A percentile compares a stretch with the other conserved stretches of the same genome.
Conservation (phyloP, 2,888 invertebrate genomes). For the Cantharis nigra region DNA sequence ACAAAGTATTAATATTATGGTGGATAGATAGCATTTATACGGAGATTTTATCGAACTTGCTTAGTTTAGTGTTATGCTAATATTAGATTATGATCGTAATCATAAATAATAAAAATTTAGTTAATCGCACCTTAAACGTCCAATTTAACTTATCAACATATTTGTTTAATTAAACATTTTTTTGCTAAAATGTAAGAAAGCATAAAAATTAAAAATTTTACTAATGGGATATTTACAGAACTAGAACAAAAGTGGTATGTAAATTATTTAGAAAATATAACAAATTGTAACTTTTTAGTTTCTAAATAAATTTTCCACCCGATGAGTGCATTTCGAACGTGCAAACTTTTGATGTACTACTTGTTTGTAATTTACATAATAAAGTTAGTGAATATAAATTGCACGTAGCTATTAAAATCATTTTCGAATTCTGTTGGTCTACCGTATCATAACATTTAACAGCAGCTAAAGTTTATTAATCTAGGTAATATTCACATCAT, state of each 20-base stretch:
- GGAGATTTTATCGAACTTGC: neutral
- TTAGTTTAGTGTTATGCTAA: neutral
- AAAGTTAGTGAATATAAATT: neutral
- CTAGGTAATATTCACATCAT: neutral
- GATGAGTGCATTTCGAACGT: neutral
- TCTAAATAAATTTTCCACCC: conserved; percentile 1
- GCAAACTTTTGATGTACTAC: neutral
- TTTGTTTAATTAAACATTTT: neutral
- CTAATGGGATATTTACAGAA: neutral
- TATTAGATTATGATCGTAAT: neutral
- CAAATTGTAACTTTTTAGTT: neutral
- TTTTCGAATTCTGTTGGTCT: neutral
- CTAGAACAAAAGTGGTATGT: neutral
- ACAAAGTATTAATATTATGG: neutral
- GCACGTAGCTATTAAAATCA: neutral
- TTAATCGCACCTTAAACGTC: neutral
- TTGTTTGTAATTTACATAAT: neutral
- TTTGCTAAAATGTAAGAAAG: neutral
- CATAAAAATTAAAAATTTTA: neutral
- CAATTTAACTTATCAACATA: neutral
- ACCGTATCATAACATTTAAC: neutral
- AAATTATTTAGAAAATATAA: neutral
- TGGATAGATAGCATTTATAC: neutral
- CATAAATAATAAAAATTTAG: neutral
- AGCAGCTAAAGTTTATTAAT: neutral